Percentiles rank a stretch among this genome's conserved stretches.
These are phyloP conservation scores for Brachionus calyciflorus DNA, from an alignment of 1,140 invertebrate species.

Conservation along the genomic window DNA sequence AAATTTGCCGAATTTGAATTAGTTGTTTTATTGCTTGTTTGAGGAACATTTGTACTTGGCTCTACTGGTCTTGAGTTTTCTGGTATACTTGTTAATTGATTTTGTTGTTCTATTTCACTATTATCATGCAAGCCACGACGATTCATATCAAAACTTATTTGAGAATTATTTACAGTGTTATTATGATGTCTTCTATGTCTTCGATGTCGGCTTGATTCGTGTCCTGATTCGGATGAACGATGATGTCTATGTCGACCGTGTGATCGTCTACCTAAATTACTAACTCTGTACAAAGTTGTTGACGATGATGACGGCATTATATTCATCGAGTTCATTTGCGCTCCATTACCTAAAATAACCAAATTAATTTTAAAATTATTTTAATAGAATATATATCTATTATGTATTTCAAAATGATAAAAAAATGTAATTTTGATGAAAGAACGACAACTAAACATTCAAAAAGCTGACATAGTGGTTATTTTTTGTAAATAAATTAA, in stretches of 20 bases:
- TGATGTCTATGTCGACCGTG: slow-evolving; percentile 11
- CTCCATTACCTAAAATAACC: not conserved
- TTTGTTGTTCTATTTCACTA: no score
- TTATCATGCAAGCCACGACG: not conserved
- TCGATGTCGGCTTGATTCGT: not conserved
- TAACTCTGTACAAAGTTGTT: not conserved
- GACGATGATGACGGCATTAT: not conserved
- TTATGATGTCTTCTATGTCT: not conserved
- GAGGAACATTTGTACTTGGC: not conserved
- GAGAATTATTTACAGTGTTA: not conserved
- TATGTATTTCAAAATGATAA: no score
- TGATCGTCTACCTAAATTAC: not conserved
- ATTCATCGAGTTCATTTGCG: not conserved
- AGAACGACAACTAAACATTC: no score
- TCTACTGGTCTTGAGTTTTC: not conserved
- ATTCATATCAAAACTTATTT: not conserved
- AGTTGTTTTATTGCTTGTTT: not conserved
- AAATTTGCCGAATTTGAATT: slow-evolving; percentile 11
- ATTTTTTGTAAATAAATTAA: no score
- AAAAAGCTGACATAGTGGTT: no score
- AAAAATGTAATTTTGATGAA: no score
- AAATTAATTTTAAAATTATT: no score
- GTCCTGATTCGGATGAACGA: not conserved
- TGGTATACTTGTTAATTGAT: not conserved
- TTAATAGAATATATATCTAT: no score